These are phyloP conservation scores for Caenorhabditis remanei DNA, from an alignment of 1,140 invertebrate genomes.

Conservation along the genomic window DNA sequence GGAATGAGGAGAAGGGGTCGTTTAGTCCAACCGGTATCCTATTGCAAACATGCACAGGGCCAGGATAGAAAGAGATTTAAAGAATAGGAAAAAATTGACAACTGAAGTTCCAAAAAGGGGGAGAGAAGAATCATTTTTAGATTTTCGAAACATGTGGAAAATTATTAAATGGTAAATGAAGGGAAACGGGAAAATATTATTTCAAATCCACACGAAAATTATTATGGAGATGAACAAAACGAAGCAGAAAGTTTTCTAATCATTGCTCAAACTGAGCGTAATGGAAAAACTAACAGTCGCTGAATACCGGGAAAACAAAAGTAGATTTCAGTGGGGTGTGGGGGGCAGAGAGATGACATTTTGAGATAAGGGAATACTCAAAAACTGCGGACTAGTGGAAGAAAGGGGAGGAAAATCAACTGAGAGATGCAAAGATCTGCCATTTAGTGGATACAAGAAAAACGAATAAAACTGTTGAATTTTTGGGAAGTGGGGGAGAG, in stretches of 20 bases:
- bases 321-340: conserved; percentile 40
- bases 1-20: background rate
- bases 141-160: conserved; percentile 22
- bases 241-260: conserved; percentile 20
- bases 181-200: conserved; percentile 4
- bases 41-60: conserved; percentile 38
- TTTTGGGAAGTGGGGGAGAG: background rate
- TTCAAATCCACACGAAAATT: conserved; percentile 46
- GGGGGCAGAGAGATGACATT: background rate
- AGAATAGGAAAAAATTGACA: background rate
- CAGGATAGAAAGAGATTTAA: conserved; percentile 7
- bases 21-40: conserved; percentile 50
- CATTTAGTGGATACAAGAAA: background rate
- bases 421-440: conserved; percentile 12
- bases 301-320: conserved; percentile 40
- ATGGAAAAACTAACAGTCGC: conserved; percentile 9
- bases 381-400: conserved; percentile 34
- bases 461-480: conserved; percentile 23
- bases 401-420: background rate
- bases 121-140: background rate
- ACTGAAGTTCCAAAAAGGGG: conserved; percentile 3
- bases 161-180: background rate
- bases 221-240: conserved; percentile 22
- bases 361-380: background rate
- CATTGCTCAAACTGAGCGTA: background rate